Percentiles rank a stretch among this genome's conserved stretches.
phyloP scores from a whole-genome alignment of 1,140 invertebrate species.

The Solenopsis invicta region DNA sequence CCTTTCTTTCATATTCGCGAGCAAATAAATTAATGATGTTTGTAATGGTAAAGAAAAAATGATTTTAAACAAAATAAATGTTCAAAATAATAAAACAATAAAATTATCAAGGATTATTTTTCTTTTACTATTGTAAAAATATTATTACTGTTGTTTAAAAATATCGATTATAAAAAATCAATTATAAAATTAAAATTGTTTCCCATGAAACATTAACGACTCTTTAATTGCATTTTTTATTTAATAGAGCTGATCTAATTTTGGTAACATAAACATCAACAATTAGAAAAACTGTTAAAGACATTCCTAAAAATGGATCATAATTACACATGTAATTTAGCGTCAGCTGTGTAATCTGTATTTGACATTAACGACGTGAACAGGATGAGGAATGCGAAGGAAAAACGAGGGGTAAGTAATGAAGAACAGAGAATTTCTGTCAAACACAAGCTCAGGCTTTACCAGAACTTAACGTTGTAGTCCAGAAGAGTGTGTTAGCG shows the following conservation, averaged over 20 bases:
- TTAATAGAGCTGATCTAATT: neutral
- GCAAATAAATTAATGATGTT: constrained; percentile 17
- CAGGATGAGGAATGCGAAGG: constrained; percentile 29
- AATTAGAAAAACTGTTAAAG: neutral
- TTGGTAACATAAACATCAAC: neutral
- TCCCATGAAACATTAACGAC: neutral
- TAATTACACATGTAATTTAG: neutral
- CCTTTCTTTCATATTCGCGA: neutral
- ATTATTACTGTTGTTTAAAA: neutral
- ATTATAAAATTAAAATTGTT: neutral
- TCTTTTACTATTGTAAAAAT: neutral
- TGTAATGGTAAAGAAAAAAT: neutral
- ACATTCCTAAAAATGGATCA: neutral
- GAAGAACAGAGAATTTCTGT: constrained; percentile 61
- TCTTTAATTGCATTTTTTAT: neutral
- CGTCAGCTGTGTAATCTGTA: constrained; percentile 3
- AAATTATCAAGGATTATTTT: neutral
- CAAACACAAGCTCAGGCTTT: constrained; percentile 58
- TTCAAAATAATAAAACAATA: constrained; percentile 4
- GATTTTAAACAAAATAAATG: neutral
- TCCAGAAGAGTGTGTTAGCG: constrained; percentile 56
- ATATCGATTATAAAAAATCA: neutral
- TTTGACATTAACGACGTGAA: constrained; percentile 32
- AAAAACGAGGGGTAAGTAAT: constrained; percentile 13
- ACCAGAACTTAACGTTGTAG: constrained; percentile 65